Conservation (phyloP, 2,113 vertebrate genomes). For the Rana temporaria region DNA sequence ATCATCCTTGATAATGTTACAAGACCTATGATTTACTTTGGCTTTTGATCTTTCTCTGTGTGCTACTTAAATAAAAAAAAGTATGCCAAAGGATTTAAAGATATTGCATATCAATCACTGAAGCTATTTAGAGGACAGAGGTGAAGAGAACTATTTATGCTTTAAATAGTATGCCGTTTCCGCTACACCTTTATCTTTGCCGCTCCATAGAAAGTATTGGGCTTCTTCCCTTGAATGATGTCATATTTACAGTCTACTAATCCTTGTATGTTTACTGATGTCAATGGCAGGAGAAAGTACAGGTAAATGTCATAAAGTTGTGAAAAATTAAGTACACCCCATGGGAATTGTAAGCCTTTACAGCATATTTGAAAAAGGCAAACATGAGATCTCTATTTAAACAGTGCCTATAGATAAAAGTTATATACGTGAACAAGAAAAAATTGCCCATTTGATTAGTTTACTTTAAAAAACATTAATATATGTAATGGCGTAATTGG, state of each 20-base stretch:
- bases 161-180: background rate
- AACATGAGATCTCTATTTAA: too few species aligned
- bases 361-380: too few species aligned
- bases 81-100: constrained; percentile 36
- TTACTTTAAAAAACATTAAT: too few species aligned
- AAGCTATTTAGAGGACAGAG: constrained; percentile 12
- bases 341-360: too few species aligned
- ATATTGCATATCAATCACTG: constrained; percentile 39
- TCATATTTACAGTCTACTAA: background rate
- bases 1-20: constrained; percentile 40
- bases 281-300: constrained; percentile 5
- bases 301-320: background rate
- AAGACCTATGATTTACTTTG: constrained; percentile 39
- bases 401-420: too few species aligned
- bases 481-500: too few species aligned
- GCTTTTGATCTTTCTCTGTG: constrained; percentile 45
- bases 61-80: constrained; percentile 28
- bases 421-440: too few species aligned
- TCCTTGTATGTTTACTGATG: background rate
- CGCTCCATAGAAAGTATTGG: background rate
- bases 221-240: background rate
- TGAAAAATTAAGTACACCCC: too few species aligned
- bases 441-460: too few species aligned
- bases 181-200: background rate
- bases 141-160: background rate